Percentiles rank a stretch among this genome's conserved stretches.
These are phyloP conservation scores for Erebia aethiops DNA, from an alignment of 2,888 invertebrate species.

Conservation along the genomic window DNA sequence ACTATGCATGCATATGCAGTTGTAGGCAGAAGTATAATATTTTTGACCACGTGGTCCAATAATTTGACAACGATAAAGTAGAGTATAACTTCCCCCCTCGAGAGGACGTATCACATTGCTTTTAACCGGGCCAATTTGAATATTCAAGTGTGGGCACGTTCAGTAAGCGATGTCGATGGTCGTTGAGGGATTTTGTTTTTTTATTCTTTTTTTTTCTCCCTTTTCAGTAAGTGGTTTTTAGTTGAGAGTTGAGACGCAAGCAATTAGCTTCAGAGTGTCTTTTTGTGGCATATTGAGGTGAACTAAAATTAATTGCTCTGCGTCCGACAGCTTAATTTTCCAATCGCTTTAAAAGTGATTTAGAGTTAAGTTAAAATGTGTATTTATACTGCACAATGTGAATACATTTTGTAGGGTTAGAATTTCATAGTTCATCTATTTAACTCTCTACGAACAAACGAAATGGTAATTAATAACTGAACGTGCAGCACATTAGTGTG, in stretches of 20 bases:
- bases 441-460: too few relatives aligned
- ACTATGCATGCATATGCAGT: neutral
- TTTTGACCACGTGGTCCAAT: constrained; percentile 25
- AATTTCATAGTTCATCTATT: neutral
- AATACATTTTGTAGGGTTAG: neutral
- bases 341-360: constrained; percentile 29
- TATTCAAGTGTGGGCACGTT: constrained; percentile 70
- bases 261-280: constrained; percentile 39
- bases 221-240: constrained; percentile 30
- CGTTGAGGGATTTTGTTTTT: constrained; percentile 35
- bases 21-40: neutral
- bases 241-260: constrained; percentile 26
- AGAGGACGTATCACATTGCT: neutral
- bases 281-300: constrained; percentile 31
- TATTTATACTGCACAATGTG: constrained; percentile 1
- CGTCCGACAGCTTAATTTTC: constrained; percentile 21
- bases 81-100: neutral
- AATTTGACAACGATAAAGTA: neutral
- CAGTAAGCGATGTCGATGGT: constrained; percentile 63
- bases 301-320: constrained; percentile 32
- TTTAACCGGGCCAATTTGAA: constrained; percentile 64
- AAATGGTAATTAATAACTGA: too few relatives aligned
- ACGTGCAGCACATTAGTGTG: too few relatives aligned
- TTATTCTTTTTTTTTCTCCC: constrained; percentile 21
- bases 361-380: constrained; percentile 17